Evolutionary conservation across 2,113 vertebrate genomes (phyloP).

Genomic region (Perca fluviatilis): DNA sequence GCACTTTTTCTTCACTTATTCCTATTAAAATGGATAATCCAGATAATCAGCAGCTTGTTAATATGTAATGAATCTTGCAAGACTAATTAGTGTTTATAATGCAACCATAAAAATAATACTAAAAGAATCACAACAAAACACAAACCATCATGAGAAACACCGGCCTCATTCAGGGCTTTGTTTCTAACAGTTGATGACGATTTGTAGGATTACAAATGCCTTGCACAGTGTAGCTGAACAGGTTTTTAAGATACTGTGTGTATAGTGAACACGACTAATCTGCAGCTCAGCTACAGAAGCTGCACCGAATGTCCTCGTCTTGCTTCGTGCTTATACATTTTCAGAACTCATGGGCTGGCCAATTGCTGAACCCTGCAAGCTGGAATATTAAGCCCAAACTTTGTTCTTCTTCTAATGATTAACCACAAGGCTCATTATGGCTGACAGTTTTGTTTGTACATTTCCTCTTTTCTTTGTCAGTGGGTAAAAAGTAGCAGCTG

Average conservation of each 20-base stretch:
- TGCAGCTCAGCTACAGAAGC: constrained; percentile 27
- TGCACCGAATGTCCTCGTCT: constrained; percentile 40
- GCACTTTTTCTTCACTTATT: background rate
- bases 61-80: background rate
- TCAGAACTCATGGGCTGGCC: background rate
- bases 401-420: constrained; percentile 18
- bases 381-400: background rate
- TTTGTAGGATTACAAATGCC: constrained; percentile 14
- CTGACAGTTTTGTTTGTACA: background rate
- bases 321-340: constrained; percentile 17
- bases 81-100: background rate
- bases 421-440: constrained; percentile 2
- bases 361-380: background rate
- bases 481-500: constrained; percentile 16
- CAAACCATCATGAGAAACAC: background rate
- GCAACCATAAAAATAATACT: background rate
- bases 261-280: constrained; percentile 26
- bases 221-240: background rate
- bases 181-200: background rate
- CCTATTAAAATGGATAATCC: background rate
- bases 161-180: background rate
- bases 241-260: background rate
- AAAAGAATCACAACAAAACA: background rate
- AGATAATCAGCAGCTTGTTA: background rate
- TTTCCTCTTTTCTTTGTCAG: constrained; percentile 11